phyloP scores from a whole-genome alignment of 1,140 invertebrate species.

The Apolygus lucorum region DNA sequence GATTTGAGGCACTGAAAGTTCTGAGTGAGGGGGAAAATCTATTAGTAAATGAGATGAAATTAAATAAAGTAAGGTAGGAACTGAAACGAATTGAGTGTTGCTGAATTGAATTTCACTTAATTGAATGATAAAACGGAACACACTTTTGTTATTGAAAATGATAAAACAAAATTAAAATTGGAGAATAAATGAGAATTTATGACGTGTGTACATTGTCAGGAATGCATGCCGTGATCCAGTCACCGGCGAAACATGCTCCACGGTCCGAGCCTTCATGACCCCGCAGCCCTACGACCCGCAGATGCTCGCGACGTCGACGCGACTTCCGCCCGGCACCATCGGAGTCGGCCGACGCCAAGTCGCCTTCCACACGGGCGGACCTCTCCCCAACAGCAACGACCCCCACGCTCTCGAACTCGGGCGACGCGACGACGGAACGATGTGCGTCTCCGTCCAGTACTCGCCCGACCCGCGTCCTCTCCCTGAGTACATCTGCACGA shows the following conservation, averaged over 20 bases:
- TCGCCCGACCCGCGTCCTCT: neutral
- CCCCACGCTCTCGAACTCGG: neutral
- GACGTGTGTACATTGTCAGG: neutral
- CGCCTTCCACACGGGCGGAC: neutral
- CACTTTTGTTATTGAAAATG: neutral
- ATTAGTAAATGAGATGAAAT: too few relatives aligned
- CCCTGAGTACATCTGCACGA: neutral
- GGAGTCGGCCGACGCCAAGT: neutral
- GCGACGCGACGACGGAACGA: neutral
- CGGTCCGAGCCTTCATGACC: neutral
- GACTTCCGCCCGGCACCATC: neutral
- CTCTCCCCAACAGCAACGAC: neutral
- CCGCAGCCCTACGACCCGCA: neutral
- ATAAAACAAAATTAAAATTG: too few relatives aligned
- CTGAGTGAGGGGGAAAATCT: too few relatives aligned
- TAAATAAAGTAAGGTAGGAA: too few relatives aligned
- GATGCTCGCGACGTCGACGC: neutral
- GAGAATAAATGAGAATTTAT: neutral
- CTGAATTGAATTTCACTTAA: neutral
- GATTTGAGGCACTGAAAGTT: too few relatives aligned
- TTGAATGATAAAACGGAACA: neutral
- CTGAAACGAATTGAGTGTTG: too few relatives aligned
- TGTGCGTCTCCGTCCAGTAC: conserved; percentile 18
- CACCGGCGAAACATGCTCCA: neutral
- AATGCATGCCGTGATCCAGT: neutral